Percentiles rank a stretch among this genome's conserved stretches.
phyloP scores from a whole-genome alignment of 1,140 invertebrate genomes.

The Carposina sasakii region DNA sequence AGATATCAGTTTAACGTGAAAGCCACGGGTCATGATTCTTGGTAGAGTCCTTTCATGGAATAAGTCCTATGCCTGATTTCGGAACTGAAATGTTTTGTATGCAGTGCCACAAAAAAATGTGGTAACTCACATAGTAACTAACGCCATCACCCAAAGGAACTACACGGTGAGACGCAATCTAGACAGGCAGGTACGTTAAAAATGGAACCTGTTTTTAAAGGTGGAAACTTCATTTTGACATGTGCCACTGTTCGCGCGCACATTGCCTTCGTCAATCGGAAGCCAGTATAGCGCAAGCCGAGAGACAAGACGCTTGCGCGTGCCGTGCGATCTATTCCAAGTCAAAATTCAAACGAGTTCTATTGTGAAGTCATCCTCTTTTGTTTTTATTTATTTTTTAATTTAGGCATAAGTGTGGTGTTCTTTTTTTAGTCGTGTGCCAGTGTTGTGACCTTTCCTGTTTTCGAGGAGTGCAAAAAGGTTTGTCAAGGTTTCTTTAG shows the following conservation, averaged over 20 bases:
- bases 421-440: constrained; percentile 3
- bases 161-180: too few species aligned
- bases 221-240: constrained; percentile 30
- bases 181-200: too few species aligned
- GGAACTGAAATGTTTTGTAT: too few species aligned
- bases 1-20: too few species aligned
- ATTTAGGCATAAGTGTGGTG: constrained; percentile 15
- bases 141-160: too few species aligned
- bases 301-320: constrained; percentile 33
- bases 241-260: constrained; percentile 49
- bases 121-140: too few species aligned
- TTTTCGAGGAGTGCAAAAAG: constrained; percentile 1
- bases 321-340: too few species aligned
- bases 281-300: constrained; percentile 41
- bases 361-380: constrained; percentile 12
- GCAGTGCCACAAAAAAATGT: too few species aligned
- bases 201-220: constrained; percentile 36
- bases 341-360: constrained; percentile 21
- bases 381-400: constrained; percentile 18
- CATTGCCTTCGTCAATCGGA: constrained; percentile 36
- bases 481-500: constrained; percentile 28
- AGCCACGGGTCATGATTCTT: too few species aligned
- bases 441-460: not conserved
- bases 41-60: too few species aligned
- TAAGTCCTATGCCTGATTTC: too few species aligned